A percentile compares a stretch with the other conserved stretches of the same genome.
Evolutionary conservation across 2,888 invertebrate genomes (phyloP).

Genomic region (Blastobasis adustella): DNA sequence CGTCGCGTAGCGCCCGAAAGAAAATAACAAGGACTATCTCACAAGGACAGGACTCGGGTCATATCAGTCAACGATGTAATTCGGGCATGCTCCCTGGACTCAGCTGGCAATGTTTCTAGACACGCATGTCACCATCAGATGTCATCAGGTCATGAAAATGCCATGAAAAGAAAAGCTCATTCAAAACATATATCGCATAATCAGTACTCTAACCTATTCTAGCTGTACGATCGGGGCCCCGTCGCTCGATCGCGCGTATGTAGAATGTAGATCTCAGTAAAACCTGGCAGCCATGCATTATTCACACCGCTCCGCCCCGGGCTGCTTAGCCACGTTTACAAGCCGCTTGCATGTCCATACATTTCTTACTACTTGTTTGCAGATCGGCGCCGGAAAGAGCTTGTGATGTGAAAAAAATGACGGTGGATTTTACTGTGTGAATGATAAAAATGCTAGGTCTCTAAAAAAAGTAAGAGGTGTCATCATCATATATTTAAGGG

Average conservation of each 20-base stretch:
- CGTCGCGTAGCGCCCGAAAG: too few relatives aligned
- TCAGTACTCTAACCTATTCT: neutral
- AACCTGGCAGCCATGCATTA: conserved; percentile 8
- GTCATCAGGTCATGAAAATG: too few relatives aligned
- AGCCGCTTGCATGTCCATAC: conserved; percentile 1
- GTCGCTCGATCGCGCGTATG: neutral
- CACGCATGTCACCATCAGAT: too few relatives aligned
- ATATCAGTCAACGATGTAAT: too few relatives aligned
- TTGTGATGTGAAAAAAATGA: neutral
- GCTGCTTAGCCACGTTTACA: conserved; percentile 13
- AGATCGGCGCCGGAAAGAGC: neutral
- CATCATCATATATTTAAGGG: too few relatives aligned
- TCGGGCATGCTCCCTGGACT: too few relatives aligned
- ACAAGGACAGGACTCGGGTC: too few relatives aligned
- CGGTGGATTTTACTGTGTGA: neutral
- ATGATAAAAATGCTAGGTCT: neutral
- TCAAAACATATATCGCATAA: too few relatives aligned
- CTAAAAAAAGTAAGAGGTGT: too few relatives aligned
- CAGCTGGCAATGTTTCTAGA: too few relatives aligned
- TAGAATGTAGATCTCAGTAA: neutral
- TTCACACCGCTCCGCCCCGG: conserved; percentile 15
- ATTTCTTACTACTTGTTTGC: too few relatives aligned
- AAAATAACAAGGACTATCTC: too few relatives aligned
- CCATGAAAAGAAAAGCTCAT: neutral
- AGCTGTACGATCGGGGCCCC: neutral